A percentile compares a stretch with the other conserved stretches of the same genome.
These are phyloP conservation scores for Epistrophella euchroma DNA, from an alignment of 2,888 invertebrate genomes.

Conservation along the genomic window DNA sequence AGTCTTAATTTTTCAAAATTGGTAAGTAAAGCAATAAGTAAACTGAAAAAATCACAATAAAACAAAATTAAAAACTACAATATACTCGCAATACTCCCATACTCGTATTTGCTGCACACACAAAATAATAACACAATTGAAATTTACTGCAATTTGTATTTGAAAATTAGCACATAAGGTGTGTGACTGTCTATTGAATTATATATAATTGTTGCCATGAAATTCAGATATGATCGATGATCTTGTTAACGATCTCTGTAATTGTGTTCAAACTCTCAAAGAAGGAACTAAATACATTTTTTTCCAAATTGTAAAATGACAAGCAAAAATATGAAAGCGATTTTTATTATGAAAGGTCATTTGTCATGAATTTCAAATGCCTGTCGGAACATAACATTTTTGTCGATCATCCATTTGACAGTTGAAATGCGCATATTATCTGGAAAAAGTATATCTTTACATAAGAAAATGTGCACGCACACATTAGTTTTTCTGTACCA, in stretches of 20 bases:
- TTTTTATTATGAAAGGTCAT: constrained; percentile 70
- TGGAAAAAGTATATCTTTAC: background rate
- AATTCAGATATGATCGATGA: constrained; percentile 66
- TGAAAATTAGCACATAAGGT: constrained; percentile 45
- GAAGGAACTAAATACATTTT: constrained; percentile 23
- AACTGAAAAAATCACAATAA: background rate
- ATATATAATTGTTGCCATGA: constrained; percentile 18
- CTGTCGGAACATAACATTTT: constrained; percentile 46
- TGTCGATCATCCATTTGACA: constrained; percentile 48
- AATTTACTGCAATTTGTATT: constrained; percentile 29
- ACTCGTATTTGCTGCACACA: background rate
- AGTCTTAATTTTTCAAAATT: too few species aligned
- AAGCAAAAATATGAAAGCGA: constrained; percentile 55
- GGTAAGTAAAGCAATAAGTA: too few species aligned
- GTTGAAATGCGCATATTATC: constrained; percentile 1
- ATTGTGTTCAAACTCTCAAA: constrained; percentile 23
- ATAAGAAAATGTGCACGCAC: constrained; percentile 45
- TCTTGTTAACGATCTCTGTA: constrained; percentile 60
- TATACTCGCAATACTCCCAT: background rate
- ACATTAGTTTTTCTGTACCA: too few species aligned
- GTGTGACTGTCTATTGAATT: constrained; percentile 55
- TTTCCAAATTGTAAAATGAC: constrained; percentile 29
- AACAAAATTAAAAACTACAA: background rate
- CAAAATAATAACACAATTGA: constrained; percentile 23
- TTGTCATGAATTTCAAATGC: constrained; percentile 74